Evolutionary conservation across 2,797 vertebrate genomes (phyloP).

Genomic region (Rhinella marina): DNA sequence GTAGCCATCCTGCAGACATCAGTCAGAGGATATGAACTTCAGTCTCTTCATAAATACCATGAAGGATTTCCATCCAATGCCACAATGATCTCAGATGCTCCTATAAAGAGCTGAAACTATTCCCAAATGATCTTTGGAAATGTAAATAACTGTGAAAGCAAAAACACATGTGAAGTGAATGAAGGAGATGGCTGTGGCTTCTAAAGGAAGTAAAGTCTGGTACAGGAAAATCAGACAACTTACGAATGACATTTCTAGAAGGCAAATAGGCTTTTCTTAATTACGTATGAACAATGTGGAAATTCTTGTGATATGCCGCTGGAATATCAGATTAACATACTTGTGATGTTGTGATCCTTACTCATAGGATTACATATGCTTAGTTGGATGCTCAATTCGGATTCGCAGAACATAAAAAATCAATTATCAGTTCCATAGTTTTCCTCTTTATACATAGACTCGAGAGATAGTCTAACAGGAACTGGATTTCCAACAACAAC

Average conservation of each 20-base stretch:
- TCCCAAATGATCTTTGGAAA: constrained; percentile 33
- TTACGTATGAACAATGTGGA: not conserved
- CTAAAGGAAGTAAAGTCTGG: not conserved
- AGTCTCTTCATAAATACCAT: constrained; percentile 5
- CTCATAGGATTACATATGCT: too few species aligned
- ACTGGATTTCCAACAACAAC: too few species aligned
- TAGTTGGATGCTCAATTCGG: too few species aligned
- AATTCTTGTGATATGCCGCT: not conserved
- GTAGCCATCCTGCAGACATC: not conserved
- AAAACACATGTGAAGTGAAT: constrained; percentile 37
- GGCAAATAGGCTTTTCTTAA: not conserved
- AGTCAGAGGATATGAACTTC: not conserved
- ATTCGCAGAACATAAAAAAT: too few species aligned
- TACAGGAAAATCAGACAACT: not conserved
- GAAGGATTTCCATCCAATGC: constrained; percentile 7
- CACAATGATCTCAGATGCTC: constrained; percentile 24
- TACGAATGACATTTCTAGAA: constrained; percentile 1
- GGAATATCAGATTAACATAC: not conserved
- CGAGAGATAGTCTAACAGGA: too few species aligned
- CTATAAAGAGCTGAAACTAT: constrained; percentile 16
- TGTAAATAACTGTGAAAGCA: constrained; percentile 5
- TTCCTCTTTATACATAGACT: too few species aligned
- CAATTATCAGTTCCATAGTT: too few species aligned
- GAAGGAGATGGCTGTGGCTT: not conserved
- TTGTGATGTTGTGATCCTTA: not conserved